Conservation (phyloP, 1,140 invertebrate species). For the Zeugodacus cucurbitae region DNA sequence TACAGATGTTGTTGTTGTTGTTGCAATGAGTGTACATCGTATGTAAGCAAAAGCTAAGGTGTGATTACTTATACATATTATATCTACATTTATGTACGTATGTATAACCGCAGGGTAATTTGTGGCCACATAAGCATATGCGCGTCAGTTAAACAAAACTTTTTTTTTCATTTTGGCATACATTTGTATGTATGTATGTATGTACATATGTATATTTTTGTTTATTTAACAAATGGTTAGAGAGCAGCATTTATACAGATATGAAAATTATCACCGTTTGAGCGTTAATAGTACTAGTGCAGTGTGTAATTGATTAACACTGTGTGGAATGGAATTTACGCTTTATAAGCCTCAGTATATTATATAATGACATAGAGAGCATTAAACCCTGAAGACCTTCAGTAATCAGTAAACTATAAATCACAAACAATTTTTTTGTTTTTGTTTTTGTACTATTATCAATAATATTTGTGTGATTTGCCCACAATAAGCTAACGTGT, state of each 20-base stretch:
- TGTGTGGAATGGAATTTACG: neutral
- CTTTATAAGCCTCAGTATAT: neutral
- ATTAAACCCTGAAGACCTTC: neutral
- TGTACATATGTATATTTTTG: neutral
- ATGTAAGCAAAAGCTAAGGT: conserved; percentile 3
- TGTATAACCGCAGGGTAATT: neutral
- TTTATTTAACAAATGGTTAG: neutral
- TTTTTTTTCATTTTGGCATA: neutral
- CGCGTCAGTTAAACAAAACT: neutral
- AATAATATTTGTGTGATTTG: no score
- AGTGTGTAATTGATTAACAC: neutral
- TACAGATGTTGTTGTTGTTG: neutral
- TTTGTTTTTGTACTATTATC: no score
- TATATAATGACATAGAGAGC: neutral
- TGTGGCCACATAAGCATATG: neutral
- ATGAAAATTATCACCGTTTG: neutral
- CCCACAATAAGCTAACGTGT: no score
- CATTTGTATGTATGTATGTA: neutral
- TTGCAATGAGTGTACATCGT: neutral
- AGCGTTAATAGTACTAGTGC: neutral
- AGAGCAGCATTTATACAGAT: neutral
- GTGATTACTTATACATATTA: neutral
- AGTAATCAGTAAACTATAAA: no score
- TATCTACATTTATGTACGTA: no score
- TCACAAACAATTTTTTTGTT: no score